phyloP scores from a whole-genome alignment of 2,888 invertebrate species.

The Hirtodrosophila trivittata region DNA sequence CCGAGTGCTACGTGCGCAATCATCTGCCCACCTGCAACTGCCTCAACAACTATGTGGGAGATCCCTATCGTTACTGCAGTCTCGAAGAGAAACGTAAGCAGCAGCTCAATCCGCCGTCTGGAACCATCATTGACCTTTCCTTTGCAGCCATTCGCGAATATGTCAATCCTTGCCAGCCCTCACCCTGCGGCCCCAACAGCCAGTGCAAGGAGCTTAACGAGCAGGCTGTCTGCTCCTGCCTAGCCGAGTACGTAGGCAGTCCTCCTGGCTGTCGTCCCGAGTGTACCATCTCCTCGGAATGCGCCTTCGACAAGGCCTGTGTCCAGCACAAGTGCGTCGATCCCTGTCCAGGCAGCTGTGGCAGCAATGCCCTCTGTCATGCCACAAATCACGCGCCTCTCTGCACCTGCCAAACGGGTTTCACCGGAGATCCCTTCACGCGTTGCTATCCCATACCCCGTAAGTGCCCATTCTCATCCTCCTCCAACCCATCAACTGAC shows the following conservation, averaged over 20 bases:
- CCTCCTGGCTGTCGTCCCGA: constrained; percentile 90
- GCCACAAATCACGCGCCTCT: constrained; percentile 89
- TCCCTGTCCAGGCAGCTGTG: constrained; percentile 89
- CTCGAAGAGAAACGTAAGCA: constrained; percentile 85
- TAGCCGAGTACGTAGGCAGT: constrained; percentile 87
- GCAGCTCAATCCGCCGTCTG: neutral
- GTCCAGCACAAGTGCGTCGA: constrained; percentile 88
- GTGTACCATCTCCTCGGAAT: constrained; percentile 88
- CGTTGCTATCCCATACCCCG: constrained; percentile 84
- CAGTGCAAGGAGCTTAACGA: constrained; percentile 89
- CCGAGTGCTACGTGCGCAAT: constrained; percentile 89
- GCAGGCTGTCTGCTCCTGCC: constrained; percentile 88
- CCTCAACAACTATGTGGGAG: constrained; percentile 88
- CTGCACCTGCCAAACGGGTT: constrained; percentile 87
- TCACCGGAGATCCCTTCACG: constrained; percentile 90
- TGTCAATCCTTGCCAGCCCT: constrained; percentile 84
- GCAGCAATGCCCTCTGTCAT: constrained; percentile 87
- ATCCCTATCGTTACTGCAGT: constrained; percentile 89
- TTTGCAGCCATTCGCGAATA: constrained; percentile 69
- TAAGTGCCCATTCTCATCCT: constrained; percentile 82
- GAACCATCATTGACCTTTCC: neutral
- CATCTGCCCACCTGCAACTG: constrained; percentile 89
- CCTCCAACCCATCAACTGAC: constrained; percentile 61
- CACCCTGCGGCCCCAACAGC: constrained; percentile 91
- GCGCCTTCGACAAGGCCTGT: constrained; percentile 87